A percentile compares a stretch with the other conserved stretches of the same genome.
phyloP scores from a whole-genome alignment of 64 coral and sea anemone genomes.

The Actinia tenebrosa region DNA sequence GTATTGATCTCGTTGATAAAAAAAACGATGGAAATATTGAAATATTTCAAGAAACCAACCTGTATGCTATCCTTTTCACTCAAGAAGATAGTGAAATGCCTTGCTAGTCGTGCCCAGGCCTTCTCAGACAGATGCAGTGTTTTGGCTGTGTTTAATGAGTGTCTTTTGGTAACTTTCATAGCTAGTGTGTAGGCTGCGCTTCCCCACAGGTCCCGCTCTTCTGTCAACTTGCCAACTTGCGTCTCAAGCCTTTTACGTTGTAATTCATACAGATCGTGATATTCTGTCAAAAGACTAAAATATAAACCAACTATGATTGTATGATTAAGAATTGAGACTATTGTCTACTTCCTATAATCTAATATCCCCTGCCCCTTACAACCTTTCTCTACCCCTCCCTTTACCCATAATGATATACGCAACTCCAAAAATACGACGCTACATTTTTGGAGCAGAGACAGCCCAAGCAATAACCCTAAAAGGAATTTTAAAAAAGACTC shows the following conservation, averaged over 20 bases:
- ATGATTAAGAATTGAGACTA: too few species aligned
- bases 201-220: conserved; percentile 92
- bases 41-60: conserved; percentile 27
- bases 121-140: conserved; percentile 89
- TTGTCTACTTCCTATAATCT: too few species aligned
- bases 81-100: conserved; percentile 89
- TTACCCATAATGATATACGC: too few species aligned
- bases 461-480: too few species aligned
- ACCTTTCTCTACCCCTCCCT: too few species aligned
- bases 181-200: conserved; percentile 89
- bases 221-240: conserved; percentile 80
- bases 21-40: too few species aligned
- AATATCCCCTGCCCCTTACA: too few species aligned
- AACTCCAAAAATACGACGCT: too few species aligned
- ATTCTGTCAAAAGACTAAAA: conserved; percentile 82
- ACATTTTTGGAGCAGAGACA: too few species aligned
- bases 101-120: conserved; percentile 89
- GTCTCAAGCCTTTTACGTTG: conserved; percentile 83
- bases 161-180: conserved; percentile 89
- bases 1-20: too few species aligned
- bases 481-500: too few species aligned
- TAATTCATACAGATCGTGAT: conserved; percentile 92
- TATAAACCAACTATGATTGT: background rate
- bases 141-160: conserved; percentile 87
- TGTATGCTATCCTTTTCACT: conserved; percentile 95